Percentiles rank a stretch among this genome's conserved stretches.
phyloP scores from a whole-genome alignment of 2,797 vertebrate species.

The Oreochromis mossambicus region DNA sequence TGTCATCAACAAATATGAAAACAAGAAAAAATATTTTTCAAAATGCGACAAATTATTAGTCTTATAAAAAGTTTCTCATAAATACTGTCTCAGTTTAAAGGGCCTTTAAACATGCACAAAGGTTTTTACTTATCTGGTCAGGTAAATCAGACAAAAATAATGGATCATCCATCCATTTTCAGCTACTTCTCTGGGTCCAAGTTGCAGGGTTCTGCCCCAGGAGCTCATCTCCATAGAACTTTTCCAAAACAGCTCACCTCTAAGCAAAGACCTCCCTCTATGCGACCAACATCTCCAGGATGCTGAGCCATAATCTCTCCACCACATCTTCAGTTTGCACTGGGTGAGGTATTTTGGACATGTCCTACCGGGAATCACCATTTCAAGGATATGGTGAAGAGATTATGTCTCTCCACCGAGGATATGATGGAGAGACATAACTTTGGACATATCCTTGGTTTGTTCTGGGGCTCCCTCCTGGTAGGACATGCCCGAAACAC shows the following conservation, averaged over 20 bases:
- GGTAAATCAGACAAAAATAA: neutral
- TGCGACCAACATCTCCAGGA: neutral
- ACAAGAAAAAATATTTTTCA: neutral
- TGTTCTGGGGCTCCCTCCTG: neutral
- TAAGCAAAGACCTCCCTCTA: neutral
- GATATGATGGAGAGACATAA: neutral
- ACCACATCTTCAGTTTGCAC: neutral
- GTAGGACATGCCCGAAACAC: neutral
- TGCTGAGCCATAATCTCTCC: neutral
- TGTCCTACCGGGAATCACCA: neutral
- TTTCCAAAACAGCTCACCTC: neutral
- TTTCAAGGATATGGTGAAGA: neutral
- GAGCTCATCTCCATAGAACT: neutral
- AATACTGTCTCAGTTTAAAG: neutral
- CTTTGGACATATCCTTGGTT: neutral
- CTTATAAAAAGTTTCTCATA: neutral
- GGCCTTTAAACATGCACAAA: neutral
- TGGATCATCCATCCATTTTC: neutral
- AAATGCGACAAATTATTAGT: neutral
- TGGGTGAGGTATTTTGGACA: neutral
- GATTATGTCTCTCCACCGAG: neutral
- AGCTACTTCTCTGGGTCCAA: neutral
- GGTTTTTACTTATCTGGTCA: neutral
- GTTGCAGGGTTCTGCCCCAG: accelerated
- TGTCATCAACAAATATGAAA: neutral